phyloP scores from a whole-genome alignment of 2,113 vertebrate species.

The Pseudopodoces humilis region DNA sequence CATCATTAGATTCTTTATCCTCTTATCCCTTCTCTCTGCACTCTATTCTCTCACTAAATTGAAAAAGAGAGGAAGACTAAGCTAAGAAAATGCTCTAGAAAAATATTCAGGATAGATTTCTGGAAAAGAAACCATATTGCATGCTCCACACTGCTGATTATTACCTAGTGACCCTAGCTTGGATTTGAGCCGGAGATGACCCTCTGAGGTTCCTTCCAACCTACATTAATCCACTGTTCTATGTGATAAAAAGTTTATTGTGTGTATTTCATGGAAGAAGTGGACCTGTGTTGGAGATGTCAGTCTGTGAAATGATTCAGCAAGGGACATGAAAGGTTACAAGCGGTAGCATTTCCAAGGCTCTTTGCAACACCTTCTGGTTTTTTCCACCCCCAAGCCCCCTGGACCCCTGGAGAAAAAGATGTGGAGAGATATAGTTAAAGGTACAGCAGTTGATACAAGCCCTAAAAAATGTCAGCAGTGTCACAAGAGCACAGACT shows the following conservation, averaged over 20 bases:
- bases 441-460: neutral
- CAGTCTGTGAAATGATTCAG: neutral
- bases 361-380: neutral
- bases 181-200: neutral
- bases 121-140: neutral
- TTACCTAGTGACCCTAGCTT: neutral
- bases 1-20: neutral
- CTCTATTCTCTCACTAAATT: neutral
- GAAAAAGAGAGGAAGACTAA: neutral
- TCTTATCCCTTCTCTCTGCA: neutral
- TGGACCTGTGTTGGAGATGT: neutral
- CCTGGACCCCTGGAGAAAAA: neutral
- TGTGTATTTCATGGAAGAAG: neutral
- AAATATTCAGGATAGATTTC: neutral
- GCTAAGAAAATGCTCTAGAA: neutral
- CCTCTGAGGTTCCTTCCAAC: neutral
- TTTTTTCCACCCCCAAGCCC: neutral
- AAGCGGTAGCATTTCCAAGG: neutral
- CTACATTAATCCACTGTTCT: neutral
- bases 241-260: neutral
- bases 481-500: neutral
- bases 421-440: neutral
- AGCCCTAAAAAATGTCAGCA: neutral
- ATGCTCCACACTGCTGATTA: neutral
- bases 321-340: neutral